Evolutionary conservation across 2,113 vertebrate genomes (phyloP).

Genomic region (Pholis gunnellus): DNA sequence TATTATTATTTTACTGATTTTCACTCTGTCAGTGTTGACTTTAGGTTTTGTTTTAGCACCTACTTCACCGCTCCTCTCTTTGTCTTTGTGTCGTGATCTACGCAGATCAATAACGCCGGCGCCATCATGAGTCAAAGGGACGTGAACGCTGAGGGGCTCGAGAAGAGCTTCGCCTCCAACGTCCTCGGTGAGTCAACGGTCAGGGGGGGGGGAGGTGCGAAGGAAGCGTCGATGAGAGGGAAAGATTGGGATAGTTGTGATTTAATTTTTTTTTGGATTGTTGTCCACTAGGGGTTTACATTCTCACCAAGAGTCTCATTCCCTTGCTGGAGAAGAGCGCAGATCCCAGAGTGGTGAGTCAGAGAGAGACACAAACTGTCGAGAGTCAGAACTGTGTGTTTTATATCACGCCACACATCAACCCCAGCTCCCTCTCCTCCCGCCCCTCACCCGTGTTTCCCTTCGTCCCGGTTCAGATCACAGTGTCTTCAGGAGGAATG

Average conservation of each 20-base stretch:
- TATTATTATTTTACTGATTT: too few relatives aligned
- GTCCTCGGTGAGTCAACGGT: slow-evolving; percentile 79
- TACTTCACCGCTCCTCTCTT: background rate
- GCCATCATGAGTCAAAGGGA: slow-evolving; percentile 84
- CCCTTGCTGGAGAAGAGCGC: slow-evolving; percentile 85
- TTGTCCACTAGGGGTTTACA: slow-evolving; percentile 79
- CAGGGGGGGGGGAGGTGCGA: background rate
- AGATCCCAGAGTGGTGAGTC: slow-evolving; percentile 86
- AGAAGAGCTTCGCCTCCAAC: slow-evolving; percentile 86
- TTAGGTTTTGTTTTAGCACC: background rate
- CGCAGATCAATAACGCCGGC: slow-evolving; percentile 86
- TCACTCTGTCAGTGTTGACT: background rate
- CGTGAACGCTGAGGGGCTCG: slow-evolving; percentile 81
- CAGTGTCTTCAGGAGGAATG: slow-evolving; percentile 85
- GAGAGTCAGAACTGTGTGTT: background rate
- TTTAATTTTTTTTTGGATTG: background rate
- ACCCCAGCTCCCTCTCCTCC: background rate
- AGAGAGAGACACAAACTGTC: background rate
- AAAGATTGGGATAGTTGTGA: background rate
- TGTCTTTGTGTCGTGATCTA: background rate
- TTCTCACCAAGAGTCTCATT: slow-evolving; percentile 85
- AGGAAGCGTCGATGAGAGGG: background rate
- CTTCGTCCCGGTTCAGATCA: slow-evolving; percentile 70
- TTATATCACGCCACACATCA: background rate
- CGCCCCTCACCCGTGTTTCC: background rate